Evolutionary conservation across 1,140 invertebrate genomes (phyloP).

Genomic region (Semibalanus balanoides): DNA sequence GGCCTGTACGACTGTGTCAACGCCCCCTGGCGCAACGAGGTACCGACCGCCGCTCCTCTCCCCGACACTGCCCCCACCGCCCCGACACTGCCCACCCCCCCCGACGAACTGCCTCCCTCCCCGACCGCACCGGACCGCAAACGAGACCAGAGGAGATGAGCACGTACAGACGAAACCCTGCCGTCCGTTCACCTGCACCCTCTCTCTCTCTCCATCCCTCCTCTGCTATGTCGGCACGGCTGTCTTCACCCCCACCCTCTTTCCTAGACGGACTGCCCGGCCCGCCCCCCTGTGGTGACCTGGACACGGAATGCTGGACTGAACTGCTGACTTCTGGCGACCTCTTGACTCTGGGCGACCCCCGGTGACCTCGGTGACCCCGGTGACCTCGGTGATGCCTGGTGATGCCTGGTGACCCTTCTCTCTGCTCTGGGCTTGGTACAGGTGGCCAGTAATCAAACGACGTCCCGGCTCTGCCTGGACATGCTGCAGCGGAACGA

Average conservation of each 20-base stretch:
- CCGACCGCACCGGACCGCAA: no score
- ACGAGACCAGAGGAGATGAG: no score
- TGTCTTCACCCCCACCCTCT: no score
- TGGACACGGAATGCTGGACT: not conserved
- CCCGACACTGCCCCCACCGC: not conserved
- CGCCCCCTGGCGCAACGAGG: conserved; percentile 20
- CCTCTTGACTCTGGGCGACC: not conserved
- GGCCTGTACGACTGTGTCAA: conserved; percentile 19
- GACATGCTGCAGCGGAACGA: conserved; percentile 63
- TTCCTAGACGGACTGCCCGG: no score
- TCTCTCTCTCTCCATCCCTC: no score
- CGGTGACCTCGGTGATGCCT: not conserved
- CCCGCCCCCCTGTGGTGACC: not conserved
- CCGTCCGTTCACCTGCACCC: no score
- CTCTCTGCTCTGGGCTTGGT: conserved; percentile 16
- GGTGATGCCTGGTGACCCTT: not conserved
- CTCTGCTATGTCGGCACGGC: no score
- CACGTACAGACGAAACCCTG: no score
- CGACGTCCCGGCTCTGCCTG: conserved; percentile 47
- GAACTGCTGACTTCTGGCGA: not conserved
- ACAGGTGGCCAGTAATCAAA: conserved; percentile 33
- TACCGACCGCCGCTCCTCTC: conserved; percentile 7
- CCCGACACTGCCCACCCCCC: no score
- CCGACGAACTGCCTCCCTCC: no score
- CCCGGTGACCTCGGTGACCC: not conserved